phyloP scores from a whole-genome alignment of 2,113 vertebrate species.

The Aegithalos caudatus region DNA sequence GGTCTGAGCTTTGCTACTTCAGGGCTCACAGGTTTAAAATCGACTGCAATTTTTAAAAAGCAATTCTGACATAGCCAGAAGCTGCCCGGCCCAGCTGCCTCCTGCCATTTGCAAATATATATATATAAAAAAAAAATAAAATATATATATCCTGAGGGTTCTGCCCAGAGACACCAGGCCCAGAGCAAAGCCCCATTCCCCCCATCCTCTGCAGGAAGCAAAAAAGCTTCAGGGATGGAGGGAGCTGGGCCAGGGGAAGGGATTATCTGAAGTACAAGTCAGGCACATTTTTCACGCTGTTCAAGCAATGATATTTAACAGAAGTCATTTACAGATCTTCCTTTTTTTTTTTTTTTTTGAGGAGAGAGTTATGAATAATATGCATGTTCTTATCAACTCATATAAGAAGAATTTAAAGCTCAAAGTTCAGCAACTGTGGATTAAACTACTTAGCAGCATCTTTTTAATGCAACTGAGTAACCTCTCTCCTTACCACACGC shows the following conservation, averaged over 20 bases:
- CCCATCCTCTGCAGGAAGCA: background rate
- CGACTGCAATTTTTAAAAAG: background rate
- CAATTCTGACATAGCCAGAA: background rate
- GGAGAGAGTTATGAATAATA: background rate
- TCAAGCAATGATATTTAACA: background rate
- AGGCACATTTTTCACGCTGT: background rate
- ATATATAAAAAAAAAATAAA: background rate
- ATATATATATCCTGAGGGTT: background rate
- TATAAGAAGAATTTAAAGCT: slow-evolving; percentile 23
- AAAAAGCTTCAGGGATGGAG: fast-evolving
- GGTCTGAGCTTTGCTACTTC: background rate
- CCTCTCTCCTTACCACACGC: background rate
- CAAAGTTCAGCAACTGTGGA: background rate
- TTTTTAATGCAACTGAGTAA: background rate
- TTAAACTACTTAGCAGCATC: slow-evolving; percentile 5
- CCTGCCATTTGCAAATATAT: background rate
- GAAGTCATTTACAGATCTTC: background rate
- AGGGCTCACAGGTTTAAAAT: background rate
- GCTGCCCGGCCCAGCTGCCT: background rate
- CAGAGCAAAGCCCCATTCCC: background rate
- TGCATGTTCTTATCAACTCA: background rate
- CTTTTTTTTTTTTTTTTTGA: background rate
- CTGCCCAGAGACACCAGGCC: background rate
- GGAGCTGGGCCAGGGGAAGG: background rate
- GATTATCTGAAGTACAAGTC: background rate